Percentiles rank a stretch among this genome's conserved stretches.
Evolutionary conservation across 2,888 invertebrate species (phyloP).

Genomic region (Conops quadrifasciatus): DNA sequence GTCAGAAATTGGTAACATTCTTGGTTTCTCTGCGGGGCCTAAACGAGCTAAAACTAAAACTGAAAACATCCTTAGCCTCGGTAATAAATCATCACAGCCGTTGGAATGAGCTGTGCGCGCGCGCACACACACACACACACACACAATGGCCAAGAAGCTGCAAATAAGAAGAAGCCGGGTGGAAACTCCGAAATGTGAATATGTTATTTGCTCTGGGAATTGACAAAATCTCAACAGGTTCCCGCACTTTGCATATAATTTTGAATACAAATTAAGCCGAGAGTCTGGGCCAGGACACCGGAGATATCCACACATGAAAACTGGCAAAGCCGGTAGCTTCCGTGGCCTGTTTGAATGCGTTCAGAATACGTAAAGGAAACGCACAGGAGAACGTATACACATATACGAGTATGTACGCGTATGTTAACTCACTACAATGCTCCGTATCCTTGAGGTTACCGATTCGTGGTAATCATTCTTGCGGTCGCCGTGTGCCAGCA

Average conservation of each 20-base stretch:
- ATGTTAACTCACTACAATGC: constrained; percentile 25
- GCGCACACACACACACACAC: constrained; percentile 26
- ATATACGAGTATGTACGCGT: constrained; percentile 24
- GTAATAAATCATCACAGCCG: constrained; percentile 61
- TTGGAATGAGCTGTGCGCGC: constrained; percentile 42
- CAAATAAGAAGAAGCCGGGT: neutral
- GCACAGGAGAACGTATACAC: neutral
- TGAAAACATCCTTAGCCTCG: constrained; percentile 58
- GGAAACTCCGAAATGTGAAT: constrained; percentile 49
- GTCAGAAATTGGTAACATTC: constrained; percentile 12
- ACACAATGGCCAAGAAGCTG: constrained; percentile 10
- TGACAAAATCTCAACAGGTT: constrained; percentile 65
- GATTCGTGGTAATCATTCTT: neutral
- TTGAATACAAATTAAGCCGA: constrained; percentile 18
- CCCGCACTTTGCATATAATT: constrained; percentile 58
- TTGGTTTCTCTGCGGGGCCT: constrained; percentile 29
- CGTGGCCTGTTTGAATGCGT: neutral
- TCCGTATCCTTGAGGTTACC: constrained; percentile 3
- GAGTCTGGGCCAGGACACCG: neutral
- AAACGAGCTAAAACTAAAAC: constrained; percentile 51
- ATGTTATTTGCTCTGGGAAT: constrained; percentile 65
- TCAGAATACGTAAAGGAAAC: neutral
- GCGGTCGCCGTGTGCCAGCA: neutral
- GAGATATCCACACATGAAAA: neutral
- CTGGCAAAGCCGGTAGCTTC: neutral